Conservation (phyloP, 2,113 vertebrate genomes). For the Phyllopteryx taeniolatus region DNA sequence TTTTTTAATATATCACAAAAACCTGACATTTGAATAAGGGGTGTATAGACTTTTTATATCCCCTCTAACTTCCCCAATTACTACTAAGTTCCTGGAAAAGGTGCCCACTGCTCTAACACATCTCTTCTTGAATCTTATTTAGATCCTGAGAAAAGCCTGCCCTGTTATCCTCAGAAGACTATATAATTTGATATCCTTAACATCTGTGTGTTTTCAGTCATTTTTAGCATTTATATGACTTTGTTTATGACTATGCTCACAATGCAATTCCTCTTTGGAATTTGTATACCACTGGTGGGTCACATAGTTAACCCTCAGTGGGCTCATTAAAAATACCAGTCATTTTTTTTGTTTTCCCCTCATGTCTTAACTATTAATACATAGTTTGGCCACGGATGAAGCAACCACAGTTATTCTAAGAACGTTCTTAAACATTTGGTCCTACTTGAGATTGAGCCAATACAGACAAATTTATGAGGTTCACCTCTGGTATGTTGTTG, state of each 20-base stretch:
- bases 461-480: constrained; percentile 5
- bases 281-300: neutral
- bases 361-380: too few relatives aligned
- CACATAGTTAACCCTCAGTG: constrained; percentile 4
- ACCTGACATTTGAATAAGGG: too few relatives aligned
- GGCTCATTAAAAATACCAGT: neutral
- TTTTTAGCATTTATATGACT: constrained; percentile 18
- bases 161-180: constrained; percentile 2
- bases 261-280: neutral
- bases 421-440: neutral
- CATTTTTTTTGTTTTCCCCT: neutral
- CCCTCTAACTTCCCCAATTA: too few relatives aligned
- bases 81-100: neutral
- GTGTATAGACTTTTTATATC: too few relatives aligned
- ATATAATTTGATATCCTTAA: constrained; percentile 8
- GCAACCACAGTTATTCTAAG: neutral
- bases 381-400: neutral
- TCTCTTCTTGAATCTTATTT: neutral
- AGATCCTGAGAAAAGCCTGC: neutral
- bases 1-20: too few relatives aligned
- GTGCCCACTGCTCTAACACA: neutral
- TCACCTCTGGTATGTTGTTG: constrained; percentile 38
- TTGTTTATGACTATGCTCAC: constrained; percentile 1
- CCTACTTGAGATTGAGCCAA: neutral
- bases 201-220: neutral